These are phyloP conservation scores for Lepus oiostolus DNA, from an alignment of 2,797 vertebrate species.

Conservation along the genomic window DNA sequence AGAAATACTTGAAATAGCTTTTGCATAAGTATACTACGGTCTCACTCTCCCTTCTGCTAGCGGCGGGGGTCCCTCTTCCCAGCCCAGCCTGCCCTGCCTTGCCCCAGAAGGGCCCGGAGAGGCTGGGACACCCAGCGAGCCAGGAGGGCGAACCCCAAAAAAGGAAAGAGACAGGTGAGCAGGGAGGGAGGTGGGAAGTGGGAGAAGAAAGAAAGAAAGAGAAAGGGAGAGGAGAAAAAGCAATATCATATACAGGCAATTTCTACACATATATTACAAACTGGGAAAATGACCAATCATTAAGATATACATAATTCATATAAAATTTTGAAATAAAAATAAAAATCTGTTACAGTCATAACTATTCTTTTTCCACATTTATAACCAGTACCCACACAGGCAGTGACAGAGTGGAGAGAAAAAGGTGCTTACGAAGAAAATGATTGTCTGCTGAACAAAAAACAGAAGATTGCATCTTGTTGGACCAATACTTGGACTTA, in stretches of 20 bases:
- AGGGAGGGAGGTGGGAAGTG: slow-evolving; percentile 75
- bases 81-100: slow-evolving; percentile 91
- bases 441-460: slow-evolving; percentile 99
- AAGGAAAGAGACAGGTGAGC: slow-evolving; percentile 72
- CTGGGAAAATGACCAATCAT: slow-evolving; percentile 98
- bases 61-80: slow-evolving; percentile 87
- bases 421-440: slow-evolving; percentile 99
- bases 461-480: slow-evolving; percentile 95
- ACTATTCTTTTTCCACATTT: slow-evolving; percentile 98
- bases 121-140: slow-evolving; percentile 89
- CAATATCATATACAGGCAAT: slow-evolving; percentile 99
- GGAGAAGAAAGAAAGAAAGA: slow-evolving; percentile 71
- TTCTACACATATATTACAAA: slow-evolving; percentile 99
- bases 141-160: slow-evolving; percentile 93
- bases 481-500: slow-evolving; percentile 92
- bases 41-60: slow-evolving; percentile 89
- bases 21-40: slow-evolving; percentile 93
- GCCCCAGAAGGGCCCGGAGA: slow-evolving; percentile 86
- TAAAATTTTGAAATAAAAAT: slow-evolving; percentile 99
- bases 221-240: slow-evolving; percentile 89
- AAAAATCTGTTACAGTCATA: slow-evolving; percentile 99
- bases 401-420: slow-evolving; percentile 99
- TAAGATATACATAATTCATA: slow-evolving; percentile 99
- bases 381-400: slow-evolving; percentile 99
- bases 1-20: slow-evolving; percentile 92